A percentile compares a stretch with the other conserved stretches of the same genome.
Conservation (phyloP, 2,797 vertebrate genomes). For the Pogoniulus pusillus region DNA sequence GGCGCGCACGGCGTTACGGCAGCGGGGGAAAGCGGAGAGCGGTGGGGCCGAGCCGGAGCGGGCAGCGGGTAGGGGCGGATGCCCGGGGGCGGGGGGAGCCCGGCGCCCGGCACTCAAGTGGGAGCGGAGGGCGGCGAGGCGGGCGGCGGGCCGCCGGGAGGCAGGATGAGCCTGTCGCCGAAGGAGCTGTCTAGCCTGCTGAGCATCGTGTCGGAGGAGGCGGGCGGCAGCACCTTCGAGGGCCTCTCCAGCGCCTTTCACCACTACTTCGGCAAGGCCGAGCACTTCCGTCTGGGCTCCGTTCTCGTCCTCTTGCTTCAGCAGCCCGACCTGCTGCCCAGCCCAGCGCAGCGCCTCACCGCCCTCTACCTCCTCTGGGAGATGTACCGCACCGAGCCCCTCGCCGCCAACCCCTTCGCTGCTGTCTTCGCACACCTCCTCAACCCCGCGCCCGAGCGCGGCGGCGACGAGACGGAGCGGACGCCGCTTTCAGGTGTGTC, state of each 20-base stretch:
- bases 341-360: slow-evolving; percentile 92
- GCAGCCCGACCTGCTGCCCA: slow-evolving; percentile 94
- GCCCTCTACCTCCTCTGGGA: slow-evolving; percentile 98
- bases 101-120: slow-evolving; percentile 19
- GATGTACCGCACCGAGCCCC: slow-evolving; percentile 98
- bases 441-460: slow-evolving; percentile 86
- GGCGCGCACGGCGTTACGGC: neutral
- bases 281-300: slow-evolving; percentile 94
- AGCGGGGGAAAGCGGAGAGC: neutral
- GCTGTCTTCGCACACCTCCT: slow-evolving; percentile 96
- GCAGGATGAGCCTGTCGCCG: slow-evolving; percentile 78
- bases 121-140: slow-evolving; percentile 2
- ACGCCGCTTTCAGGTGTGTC: slow-evolving; percentile 85
- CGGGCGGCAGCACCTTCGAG: slow-evolving; percentile 92
- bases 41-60: neutral
- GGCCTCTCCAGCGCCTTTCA: slow-evolving; percentile 94
- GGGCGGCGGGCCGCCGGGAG: neutral
- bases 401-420: slow-evolving; percentile 95
- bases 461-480: slow-evolving; percentile 88
- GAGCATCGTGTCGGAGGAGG: slow-evolving; percentile 96
- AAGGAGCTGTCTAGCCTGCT: slow-evolving; percentile 94
- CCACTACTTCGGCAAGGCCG: slow-evolving; percentile 93
- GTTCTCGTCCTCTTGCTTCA: slow-evolving; percentile 94
- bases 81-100: slow-evolving; percentile 35
- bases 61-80: neutral